These are phyloP conservation scores for Myopa testacea DNA, from an alignment of 2,888 invertebrate genomes.

Conservation along the genomic window DNA sequence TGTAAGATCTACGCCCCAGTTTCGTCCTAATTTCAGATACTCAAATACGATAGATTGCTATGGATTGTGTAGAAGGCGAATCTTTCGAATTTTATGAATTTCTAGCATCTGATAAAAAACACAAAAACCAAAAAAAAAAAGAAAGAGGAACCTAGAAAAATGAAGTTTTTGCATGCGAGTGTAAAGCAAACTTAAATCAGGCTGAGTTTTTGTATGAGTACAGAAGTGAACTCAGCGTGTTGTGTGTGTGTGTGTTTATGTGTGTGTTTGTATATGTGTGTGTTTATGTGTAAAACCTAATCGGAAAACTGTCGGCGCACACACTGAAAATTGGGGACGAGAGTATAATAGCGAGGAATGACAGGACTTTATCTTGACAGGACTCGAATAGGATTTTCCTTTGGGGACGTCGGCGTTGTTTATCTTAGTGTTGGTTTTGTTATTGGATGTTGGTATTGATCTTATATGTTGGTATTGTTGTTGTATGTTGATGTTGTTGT, in stretches of 20 bases:
- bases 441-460: too few relatives aligned
- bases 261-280: not conserved
- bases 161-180: too few relatives aligned
- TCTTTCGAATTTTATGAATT: slow-evolving; percentile 35
- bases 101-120: slow-evolving; percentile 22
- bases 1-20: too few relatives aligned
- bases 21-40: too few relatives aligned
- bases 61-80: not conserved
- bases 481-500: too few relatives aligned
- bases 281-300: slow-evolving; percentile 18
- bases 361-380: slow-evolving; percentile 33
- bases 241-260: slow-evolving; percentile 9
- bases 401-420: not conserved
- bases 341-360: slow-evolving; percentile 14
- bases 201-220: not conserved
- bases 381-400: slow-evolving; percentile 26
- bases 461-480: too few relatives aligned
- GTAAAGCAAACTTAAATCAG: too few relatives aligned
- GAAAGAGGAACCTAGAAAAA: not conserved
- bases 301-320: slow-evolving; percentile 23
- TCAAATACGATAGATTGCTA: too few relatives aligned
- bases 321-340: not conserved
- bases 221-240: not conserved
- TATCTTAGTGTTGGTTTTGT: too few relatives aligned
- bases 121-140: not conserved